Conservation (phyloP, 2,888 invertebrate genomes). For the Hermaeophaga mercurialis region DNA sequence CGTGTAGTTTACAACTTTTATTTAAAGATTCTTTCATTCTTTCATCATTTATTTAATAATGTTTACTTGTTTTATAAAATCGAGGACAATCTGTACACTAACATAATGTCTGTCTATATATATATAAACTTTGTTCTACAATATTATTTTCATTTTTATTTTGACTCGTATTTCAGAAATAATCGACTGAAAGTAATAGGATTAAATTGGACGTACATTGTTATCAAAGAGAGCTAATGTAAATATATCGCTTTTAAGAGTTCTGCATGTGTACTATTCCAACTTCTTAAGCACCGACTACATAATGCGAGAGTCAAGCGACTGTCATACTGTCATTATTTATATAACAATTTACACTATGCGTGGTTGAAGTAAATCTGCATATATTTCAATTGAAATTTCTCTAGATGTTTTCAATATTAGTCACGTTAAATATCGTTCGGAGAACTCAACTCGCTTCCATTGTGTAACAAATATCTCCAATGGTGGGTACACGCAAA, state of each 20-base stretch:
- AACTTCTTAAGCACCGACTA: conserved; percentile 11
- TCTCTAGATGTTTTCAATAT: conserved; percentile 22
- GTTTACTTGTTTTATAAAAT: too few relatives aligned
- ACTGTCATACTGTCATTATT: conserved; percentile 16
- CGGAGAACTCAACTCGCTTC: conserved; percentile 16
- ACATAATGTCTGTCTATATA: too few relatives aligned
- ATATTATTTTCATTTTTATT: too few relatives aligned
- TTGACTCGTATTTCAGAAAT: background rate
- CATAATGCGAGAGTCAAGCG: conserved; percentile 8
- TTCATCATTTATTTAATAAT: too few relatives aligned
- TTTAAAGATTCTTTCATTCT: too few relatives aligned
- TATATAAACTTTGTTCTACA: too few relatives aligned
- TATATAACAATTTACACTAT: conserved; percentile 21
- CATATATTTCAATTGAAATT: conserved; percentile 26
- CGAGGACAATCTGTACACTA: too few relatives aligned
- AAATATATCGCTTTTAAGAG: conserved; percentile 9
- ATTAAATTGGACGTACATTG: background rate
- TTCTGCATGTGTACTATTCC: background rate
- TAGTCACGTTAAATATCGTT: conserved; percentile 20
- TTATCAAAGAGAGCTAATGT: conserved; percentile 7
- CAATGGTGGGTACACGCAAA: conserved; percentile 1
- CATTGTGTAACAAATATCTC: conserved; percentile 12
- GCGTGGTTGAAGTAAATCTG: conserved; percentile 23
- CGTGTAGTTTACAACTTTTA: too few relatives aligned
- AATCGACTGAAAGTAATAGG: background rate